Conservation (phyloP, 2,797 vertebrate species). For the Pseudochromis fuscus region DNA sequence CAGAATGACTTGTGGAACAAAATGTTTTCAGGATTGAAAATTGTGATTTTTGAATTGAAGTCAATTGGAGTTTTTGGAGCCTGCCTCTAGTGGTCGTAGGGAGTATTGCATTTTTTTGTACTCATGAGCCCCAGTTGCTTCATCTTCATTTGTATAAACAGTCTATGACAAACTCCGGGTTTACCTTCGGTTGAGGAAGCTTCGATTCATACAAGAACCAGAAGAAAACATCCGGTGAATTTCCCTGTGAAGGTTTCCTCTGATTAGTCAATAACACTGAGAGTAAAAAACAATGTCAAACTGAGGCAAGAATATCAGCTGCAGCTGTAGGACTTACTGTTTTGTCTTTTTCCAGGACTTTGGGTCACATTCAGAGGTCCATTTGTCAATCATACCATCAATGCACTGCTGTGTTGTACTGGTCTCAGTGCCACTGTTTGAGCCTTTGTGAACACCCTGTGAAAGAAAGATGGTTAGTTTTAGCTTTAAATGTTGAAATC, state of each 20-base stretch:
- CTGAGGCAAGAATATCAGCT: neutral
- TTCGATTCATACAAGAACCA: constrained; percentile 84
- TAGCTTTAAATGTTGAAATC: neutral
- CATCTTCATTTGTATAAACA: too few species aligned
- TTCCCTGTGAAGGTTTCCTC: constrained; percentile 64
- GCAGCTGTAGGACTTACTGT: constrained; percentile 61
- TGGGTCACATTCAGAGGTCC: constrained; percentile 50
- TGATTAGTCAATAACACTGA: neutral
- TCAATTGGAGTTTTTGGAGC: too few species aligned
- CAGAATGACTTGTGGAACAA: too few species aligned
- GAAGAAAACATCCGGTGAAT: constrained; percentile 84
- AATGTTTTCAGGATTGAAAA: too few species aligned
- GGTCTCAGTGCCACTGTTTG: neutral
- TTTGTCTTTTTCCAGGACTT: constrained; percentile 52
- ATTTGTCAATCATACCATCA: constrained; percentile 61
- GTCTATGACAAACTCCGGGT: neutral
- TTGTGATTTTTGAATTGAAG: too few species aligned
- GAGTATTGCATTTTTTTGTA: too few species aligned
- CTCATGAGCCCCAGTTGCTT: too few species aligned
- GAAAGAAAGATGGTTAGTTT: neutral
- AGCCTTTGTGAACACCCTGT: constrained; percentile 14
- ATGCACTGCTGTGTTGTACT: constrained; percentile 11
- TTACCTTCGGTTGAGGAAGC: constrained; percentile 88
- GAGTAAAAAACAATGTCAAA: too few species aligned
- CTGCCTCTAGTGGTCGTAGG: too few species aligned